Base-by-base conservation (phyloP, 1,140 invertebrate genomes). In the Kradibia gibbosae region DNA sequence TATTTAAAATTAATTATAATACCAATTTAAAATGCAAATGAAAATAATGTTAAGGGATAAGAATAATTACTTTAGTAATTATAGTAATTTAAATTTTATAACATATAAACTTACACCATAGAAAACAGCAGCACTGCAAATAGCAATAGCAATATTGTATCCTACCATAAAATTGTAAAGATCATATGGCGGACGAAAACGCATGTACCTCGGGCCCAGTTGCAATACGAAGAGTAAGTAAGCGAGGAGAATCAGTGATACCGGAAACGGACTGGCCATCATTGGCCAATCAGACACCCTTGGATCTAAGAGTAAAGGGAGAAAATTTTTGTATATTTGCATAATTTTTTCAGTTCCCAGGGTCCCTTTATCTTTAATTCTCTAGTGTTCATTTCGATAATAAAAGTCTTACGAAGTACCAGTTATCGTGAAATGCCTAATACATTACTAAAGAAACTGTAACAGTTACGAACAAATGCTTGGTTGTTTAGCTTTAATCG, bases 221-320 rank as follows among this genome's bases (percentile, higher is more conserved):
- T 91, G 90, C 82, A 93, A 90, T n/a, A 94, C 93, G 60, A 94
- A 92, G 36, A 90, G 84, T 60, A 94, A 88, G 84, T 94, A 94
- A 57, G 88, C 87, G 17, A 93, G 82, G 80, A 92, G 90, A 84
- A 94, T 90, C 34, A 89, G 83, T 31, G 92, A 80, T 3, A 95
- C 90, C 28, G 94, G 93, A 80, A 92, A 88, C 34, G 94, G 94
- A 70, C 91, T 91, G 57, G 90, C 87, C 93, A 95, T 95, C 22
- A 95, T 85, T 34, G 94, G 93, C 95, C 96, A 97, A 86, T 96
- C 93, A 84, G 95, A 94, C 82, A 97, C 96, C 86, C 97, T 93
- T 53, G 94, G 93, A 93, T 97, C 96, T 96, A 88, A 70, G 91
- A 93, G 83, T 84, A 80, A 79, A 42, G 62, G 72, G 15, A 91